These are phyloP conservation scores for Metacarcinus magister DNA, from an alignment of 2,888 invertebrate species.

Conservation along the genomic window DNA sequence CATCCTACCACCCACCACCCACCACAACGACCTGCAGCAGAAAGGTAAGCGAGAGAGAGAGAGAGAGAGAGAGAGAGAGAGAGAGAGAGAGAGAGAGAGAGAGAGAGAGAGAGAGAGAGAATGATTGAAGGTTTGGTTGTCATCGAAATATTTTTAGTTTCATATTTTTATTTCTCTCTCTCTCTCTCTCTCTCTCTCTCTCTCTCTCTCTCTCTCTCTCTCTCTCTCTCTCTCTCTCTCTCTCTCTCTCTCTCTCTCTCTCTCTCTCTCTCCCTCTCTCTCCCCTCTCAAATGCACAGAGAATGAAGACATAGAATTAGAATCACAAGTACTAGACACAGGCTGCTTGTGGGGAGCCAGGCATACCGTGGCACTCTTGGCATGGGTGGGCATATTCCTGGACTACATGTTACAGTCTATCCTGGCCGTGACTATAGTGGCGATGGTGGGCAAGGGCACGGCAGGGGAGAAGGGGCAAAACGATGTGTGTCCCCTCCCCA, in stretches of 20 bases:
- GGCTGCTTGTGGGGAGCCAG: background rate
- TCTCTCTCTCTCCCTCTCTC: conserved; percentile 3
- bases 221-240: conserved; percentile 26
- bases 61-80: too few relatives aligned
- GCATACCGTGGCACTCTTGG: background rate
- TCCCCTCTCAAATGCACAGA: background rate
- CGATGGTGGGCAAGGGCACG: background rate
- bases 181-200: too few relatives aligned
- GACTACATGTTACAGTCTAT: background rate
- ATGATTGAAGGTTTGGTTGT: too few relatives aligned
- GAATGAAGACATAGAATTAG: background rate
- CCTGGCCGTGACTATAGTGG: background rate
- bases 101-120: too few relatives aligned
- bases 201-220: background rate
- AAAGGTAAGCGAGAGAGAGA: too few relatives aligned
- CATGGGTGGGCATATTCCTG: background rate
- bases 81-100: too few relatives aligned
- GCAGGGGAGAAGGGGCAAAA: background rate
- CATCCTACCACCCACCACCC: too few relatives aligned
- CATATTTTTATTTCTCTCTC: too few relatives aligned
- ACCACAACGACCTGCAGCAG: too few relatives aligned
- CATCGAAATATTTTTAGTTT: too few relatives aligned
- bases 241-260: conserved; percentile 26
- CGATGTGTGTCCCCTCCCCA: background rate
- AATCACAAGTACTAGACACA: background rate